These are phyloP conservation scores for Erpetoichthys calabaricus DNA, from an alignment of 2,797 vertebrate genomes.

Conservation along the genomic window DNA sequence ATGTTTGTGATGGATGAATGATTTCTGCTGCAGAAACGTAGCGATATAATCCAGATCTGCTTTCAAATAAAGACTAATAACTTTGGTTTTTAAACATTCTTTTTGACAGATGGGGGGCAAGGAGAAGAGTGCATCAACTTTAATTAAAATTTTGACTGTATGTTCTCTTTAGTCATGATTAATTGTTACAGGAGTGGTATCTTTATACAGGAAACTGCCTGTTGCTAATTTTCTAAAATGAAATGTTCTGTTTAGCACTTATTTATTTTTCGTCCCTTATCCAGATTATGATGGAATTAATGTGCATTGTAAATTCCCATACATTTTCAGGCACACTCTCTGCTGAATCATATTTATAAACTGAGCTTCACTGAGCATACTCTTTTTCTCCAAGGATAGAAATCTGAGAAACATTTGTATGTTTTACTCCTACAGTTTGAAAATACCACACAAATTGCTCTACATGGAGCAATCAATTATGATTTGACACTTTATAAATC, in stretches of 20 bases:
- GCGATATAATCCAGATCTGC: constrained; percentile 77
- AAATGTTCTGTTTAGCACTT: constrained; percentile 72
- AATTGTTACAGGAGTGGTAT: constrained; percentile 63
- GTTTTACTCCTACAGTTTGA: constrained; percentile 32
- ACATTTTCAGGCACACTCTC: constrained; percentile 19
- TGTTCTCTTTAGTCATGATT: constrained; percentile 59
- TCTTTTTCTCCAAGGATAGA: constrained; percentile 15
- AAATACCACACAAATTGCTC: constrained; percentile 42
- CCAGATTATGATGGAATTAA: constrained; percentile 27
- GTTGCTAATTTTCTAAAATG: constrained; percentile 57
- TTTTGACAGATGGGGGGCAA: constrained; percentile 68
- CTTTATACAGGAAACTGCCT: constrained; percentile 71
- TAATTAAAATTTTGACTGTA: constrained; percentile 57
- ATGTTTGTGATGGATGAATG: constrained; percentile 44
- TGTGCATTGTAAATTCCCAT: constrained; percentile 12
- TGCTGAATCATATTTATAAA: constrained; percentile 41
- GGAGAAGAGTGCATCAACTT: constrained; percentile 54
- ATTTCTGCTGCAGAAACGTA: constrained; percentile 41
- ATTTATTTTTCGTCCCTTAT: constrained; percentile 53
- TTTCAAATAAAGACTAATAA: constrained; percentile 80
- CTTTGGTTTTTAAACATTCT: constrained; percentile 80
- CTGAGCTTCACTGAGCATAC: constrained; percentile 14
- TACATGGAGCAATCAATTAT: constrained; percentile 45
- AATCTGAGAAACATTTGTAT: constrained; percentile 29
- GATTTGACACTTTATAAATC: constrained; percentile 30